Base-by-base conservation (phyloP, 2,797 vertebrate genomes). In the Cryptoprocta ferox region DNA sequence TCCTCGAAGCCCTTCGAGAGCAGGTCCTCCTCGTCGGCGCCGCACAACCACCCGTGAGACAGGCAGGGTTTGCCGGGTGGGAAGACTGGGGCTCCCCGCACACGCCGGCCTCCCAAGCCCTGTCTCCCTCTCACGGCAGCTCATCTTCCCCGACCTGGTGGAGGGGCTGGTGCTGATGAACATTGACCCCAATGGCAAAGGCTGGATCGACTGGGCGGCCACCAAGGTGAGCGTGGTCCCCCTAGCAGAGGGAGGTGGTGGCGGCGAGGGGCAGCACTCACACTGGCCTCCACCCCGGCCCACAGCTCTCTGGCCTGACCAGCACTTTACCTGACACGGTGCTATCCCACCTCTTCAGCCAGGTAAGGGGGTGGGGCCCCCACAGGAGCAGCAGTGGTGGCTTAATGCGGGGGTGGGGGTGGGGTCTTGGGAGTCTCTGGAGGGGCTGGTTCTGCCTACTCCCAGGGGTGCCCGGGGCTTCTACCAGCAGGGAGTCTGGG, bases 141-240 rank as follows among this genome's bases (percentile, higher is more conserved):
- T 99, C 90, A 99, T 99, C 98, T 99, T 99, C 98, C 99, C 99
- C 0, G 99, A 99, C 97, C 98, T 99, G 97, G 99, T 99, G 1
- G 99, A 99, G 98, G 99, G 99, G 37, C 98, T 99, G 98, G 99
- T 99, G 96, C 99, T 99, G 97, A 98, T 99, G 98, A 99, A 99
- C 98, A 99, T 99, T 0, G 99, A 99, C 98, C 99, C 99, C 94
- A 99, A 99, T 0, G 99, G 99, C 97, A 99, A 99, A 97, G 99
- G 99, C 97, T 99, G 99, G 99, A 99, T 99, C 4, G 99, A 99
- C 98, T 99, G 99, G 99, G 99, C 99, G 6, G 99, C 99, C 91
- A 98, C 99, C 81, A 99, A 99, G 99, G 99, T 99, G 93, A 92
- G 98, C 24, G 0, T 3, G 24, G 15, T 0, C 42, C 0, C 0